Percentiles rank a stretch among this genome's conserved stretches.
These are phyloP conservation scores for Mastomys natalensis DNA, from an alignment of 2,113 vertebrate genomes.

Conservation along the genomic window DNA sequence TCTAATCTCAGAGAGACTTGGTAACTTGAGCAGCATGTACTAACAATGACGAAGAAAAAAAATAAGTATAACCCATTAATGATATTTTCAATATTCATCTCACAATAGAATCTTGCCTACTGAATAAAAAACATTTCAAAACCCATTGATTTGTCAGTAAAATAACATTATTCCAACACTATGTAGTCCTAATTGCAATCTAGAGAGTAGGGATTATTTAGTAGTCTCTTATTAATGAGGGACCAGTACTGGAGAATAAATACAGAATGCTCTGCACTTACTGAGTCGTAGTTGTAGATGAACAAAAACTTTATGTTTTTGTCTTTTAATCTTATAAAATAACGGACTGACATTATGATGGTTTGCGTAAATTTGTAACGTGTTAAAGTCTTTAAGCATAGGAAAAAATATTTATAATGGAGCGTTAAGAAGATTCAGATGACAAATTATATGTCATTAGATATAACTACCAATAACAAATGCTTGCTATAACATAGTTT, in stretches of 20 bases:
- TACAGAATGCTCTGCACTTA: not conserved
- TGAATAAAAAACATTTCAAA: not conserved
- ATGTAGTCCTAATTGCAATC: not conserved
- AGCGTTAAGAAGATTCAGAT: not conserved
- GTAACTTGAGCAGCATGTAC: not conserved
- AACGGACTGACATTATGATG: not conserved
- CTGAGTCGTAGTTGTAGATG: not conserved
- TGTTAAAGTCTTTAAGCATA: not conserved
- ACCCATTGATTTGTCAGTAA: not conserved
- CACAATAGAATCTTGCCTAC: not conserved
- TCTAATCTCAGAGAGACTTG: not conserved
- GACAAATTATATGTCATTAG: slow-evolving; percentile 52
- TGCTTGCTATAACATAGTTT: slow-evolving; percentile 49
- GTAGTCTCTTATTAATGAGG: not conserved
- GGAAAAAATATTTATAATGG: slow-evolving; percentile 2
- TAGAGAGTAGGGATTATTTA: not conserved
- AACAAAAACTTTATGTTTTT: not conserved
- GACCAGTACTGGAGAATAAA: not conserved
- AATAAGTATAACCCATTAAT: not conserved
- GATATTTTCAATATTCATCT: not conserved
- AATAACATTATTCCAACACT: not conserved
- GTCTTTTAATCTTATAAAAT: not conserved
- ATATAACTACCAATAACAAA: slow-evolving; percentile 25
- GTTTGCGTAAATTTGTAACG: not conserved
- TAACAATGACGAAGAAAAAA: not conserved